phyloP scores from a whole-genome alignment of 2,797 vertebrate genomes.

The Pseudomugil gertrudae region DNA sequence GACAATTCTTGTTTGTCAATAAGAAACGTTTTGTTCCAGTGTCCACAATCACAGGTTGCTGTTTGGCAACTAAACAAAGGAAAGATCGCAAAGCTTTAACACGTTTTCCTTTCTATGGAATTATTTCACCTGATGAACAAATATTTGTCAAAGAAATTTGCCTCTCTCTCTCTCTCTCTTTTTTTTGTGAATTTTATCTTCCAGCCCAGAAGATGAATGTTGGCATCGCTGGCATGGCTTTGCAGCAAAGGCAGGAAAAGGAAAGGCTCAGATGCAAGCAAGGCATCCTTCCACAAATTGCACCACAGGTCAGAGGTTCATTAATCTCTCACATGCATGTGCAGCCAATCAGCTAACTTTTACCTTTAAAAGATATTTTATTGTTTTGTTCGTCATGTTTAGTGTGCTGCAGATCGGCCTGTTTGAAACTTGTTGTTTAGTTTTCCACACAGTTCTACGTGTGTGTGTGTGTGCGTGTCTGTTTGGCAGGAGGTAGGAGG shows the following conservation, averaged over 20 bases:
- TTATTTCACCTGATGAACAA: slow-evolving; percentile 15
- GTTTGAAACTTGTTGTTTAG: background rate
- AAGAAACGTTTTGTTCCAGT: slow-evolving; percentile 66
- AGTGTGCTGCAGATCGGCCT: background rate
- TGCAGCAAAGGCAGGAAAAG: slow-evolving; percentile 92
- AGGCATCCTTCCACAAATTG: slow-evolving; percentile 87
- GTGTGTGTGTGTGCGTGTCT: slow-evolving; percentile 3
- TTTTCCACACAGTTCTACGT: background rate
- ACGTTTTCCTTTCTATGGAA: slow-evolving; percentile 40
- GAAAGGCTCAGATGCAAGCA: slow-evolving; percentile 91
- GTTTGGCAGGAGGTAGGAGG: slow-evolving; percentile 68
- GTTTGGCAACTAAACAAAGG: slow-evolving; percentile 44
- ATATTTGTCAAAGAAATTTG: slow-evolving; percentile 31
- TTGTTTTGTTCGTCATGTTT: background rate
- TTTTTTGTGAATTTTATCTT: slow-evolving; percentile 55
- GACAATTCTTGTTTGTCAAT: slow-evolving; percentile 71
- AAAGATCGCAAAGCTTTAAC: slow-evolving; percentile 61
- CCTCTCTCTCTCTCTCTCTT: slow-evolving; percentile 25
- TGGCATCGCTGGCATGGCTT: slow-evolving; percentile 58
- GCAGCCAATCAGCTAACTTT: background rate
- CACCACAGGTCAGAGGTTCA: slow-evolving; percentile 88
- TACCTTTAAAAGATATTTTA: background rate
- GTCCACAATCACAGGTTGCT: slow-evolving; percentile 66
- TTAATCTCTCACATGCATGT: slow-evolving; percentile 25
- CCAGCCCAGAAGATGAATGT: slow-evolving; percentile 76